phyloP scores from a whole-genome alignment of 1,140 invertebrate species.

The Hypsibius dujardini region DNA sequence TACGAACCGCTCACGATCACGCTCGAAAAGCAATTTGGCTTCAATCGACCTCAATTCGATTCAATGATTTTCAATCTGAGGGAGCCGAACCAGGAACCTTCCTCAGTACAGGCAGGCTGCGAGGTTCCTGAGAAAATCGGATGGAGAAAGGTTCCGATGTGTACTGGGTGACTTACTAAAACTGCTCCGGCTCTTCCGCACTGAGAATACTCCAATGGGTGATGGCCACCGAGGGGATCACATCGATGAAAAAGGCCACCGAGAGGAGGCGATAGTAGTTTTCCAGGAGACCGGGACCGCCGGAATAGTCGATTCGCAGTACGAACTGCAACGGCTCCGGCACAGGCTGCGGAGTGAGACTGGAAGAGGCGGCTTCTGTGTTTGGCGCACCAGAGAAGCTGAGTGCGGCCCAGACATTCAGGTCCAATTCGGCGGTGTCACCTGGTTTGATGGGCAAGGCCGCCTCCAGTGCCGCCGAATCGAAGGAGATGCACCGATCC shows the following conservation, averaged over 20 bases:
- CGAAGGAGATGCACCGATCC: conserved; percentile 13
- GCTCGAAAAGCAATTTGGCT: no score
- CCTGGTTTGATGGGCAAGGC: not conserved
- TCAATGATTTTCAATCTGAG: no score
- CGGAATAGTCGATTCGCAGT: not conserved
- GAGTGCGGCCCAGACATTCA: conserved; percentile 4
- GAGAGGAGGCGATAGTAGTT: not conserved
- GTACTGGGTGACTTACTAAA: not conserved
- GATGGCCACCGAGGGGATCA: not conserved
- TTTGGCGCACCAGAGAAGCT: not conserved
- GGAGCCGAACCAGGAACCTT: no score
- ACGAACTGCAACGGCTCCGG: not conserved
- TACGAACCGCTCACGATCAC: no score
- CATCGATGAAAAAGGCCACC: conserved; percentile 7
- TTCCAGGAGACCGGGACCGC: not conserved
- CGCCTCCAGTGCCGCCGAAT: not conserved
- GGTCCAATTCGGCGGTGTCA: not conserved
- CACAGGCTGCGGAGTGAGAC: not conserved
- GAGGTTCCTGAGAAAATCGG: no score
- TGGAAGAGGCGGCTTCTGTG: not conserved
- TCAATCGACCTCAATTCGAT: no score
- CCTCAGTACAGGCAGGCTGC: no score
- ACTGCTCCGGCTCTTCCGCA: not conserved
- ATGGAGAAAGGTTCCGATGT: no score
- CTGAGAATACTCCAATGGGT: not conserved